Evolutionary conservation across 2,113 vertebrate genomes (phyloP), one percentile per base, ranked within the genome.

Genomic region (Laterallus jamaicensis): DNA sequence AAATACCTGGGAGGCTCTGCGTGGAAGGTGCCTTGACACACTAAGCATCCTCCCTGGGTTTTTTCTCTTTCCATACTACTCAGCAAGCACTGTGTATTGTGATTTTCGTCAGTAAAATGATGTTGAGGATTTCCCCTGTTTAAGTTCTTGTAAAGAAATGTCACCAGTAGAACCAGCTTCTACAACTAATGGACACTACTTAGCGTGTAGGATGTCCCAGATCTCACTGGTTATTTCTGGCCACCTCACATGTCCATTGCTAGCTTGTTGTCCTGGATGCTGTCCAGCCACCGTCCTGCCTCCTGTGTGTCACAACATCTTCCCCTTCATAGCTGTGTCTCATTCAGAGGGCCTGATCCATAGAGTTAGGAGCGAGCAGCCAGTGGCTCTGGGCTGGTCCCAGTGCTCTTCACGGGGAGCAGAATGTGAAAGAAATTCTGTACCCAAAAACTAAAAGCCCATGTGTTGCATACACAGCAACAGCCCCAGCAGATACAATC

Each of bases 271-370:
- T 88, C 76, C 85, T 16, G 3, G 60, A 0, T 4, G 50, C 70
- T 66, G 35, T 44, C 68, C 66, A n/a, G 86, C 59, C 74, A 42
- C 75, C 1, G 1, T 52, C 31, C 63, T 90, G 67, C 68, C 58
- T 74, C 44, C 31, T 29, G 31, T 49, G 28, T 70, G 50, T 82
- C 73, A 79, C 52, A 55, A 20, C 80, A 78, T 44, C 47, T 69
- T 26, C 8, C 44, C 22, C 2, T 25, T 77, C 24, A 0, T 16
- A 35, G 68, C 42, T 1, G 1, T n/a, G 60, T 44, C 59, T 62
- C 62, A 5, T 67, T 44, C 40, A 54, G 62, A 82, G 76, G 80
- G 77, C 80, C 96, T 89, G 90, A 94, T 95, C 80, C 90, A 47
- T 54, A 16, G 17, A 22, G 40, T 12, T 31, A n/a, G 78, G 77